Evolutionary conservation across 2,797 vertebrate genomes (phyloP).

Genomic region (Acanthurus lineatus): DNA sequence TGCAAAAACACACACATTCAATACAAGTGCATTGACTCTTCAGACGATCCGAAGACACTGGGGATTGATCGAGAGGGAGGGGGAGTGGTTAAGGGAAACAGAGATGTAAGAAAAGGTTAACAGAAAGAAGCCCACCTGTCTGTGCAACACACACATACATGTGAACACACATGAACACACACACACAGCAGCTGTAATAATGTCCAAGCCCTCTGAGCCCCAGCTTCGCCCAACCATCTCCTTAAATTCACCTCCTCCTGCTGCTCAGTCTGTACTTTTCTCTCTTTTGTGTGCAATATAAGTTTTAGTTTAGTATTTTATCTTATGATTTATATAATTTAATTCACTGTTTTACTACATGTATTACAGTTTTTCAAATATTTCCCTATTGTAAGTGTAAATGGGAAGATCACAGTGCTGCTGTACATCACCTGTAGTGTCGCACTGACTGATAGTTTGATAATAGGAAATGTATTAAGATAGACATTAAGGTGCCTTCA

Average conservation of each 20-base stretch:
- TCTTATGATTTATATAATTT: no score
- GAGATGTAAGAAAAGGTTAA: slow-evolving; percentile 36
- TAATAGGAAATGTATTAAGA: no score
- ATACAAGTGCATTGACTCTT: slow-evolving; percentile 7
- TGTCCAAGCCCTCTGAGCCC: slow-evolving; percentile 22
- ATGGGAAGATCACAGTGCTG: neutral
- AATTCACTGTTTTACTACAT: no score
- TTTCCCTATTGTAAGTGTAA: neutral
- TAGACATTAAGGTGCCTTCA: neutral
- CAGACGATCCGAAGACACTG: neutral
- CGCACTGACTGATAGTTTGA: neutral
- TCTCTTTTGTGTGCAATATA: neutral
- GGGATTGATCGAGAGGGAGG: slow-evolving; percentile 24
- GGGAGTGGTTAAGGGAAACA: slow-evolving; percentile 30
- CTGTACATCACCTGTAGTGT: neutral
- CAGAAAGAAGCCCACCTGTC: slow-evolving; percentile 49
- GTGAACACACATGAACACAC: slow-evolving; percentile 29
- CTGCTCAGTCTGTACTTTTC: neutral
- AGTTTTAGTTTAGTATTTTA: neutral
- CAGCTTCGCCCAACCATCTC: slow-evolving; percentile 20
- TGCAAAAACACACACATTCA: slow-evolving; percentile 1
- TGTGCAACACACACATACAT: slow-evolving; percentile 3
- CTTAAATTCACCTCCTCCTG: slow-evolving; percentile 22
- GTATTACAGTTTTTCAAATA: no score
- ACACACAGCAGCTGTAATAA: slow-evolving; percentile 53